Evolutionary conservation across 2,797 vertebrate species (phyloP), one percentile per base, ranked within the genome.

Genomic region (Heliangelus exortis): DNA sequence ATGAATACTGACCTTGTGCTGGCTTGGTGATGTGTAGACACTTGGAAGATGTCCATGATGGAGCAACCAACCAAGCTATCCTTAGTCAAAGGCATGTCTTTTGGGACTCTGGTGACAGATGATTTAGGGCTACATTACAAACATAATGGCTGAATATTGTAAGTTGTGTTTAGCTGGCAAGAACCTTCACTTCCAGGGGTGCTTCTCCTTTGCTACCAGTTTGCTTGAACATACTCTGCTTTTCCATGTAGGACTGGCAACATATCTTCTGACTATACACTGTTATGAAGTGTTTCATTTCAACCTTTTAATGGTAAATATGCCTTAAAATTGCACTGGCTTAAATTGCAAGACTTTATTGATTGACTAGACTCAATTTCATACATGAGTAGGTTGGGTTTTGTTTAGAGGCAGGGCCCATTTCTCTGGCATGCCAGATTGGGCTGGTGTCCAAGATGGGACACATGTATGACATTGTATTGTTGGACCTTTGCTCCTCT

Each of bases 281-380:
- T 47, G 34, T 47, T 79, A 66, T 2, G 26, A 91, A n/a, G n/a
- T 69, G 29, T 87, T 93, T 73, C 14, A 80, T 93, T 89, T 94
- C 57, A 88, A 34, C 34, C 48, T 80, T 59, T 90, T 45, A 81
- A 80, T 31, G 15, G 65, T 75, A 88, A 92, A 59, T 71, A 67
- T n/a, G 34, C 61, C 76, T 92, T 81, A 74, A 92, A 91, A 86
- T 86, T 67, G 12, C 36, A 84, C 61, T 1, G 7, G 45, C 62
- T 84, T 84, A 57, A 48, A 92, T 92, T 86, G 67, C 57, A 71
- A 77, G 43, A 36, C 33, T 63, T 66, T 41, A 72, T 54, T 83
- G 72, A 68, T 82, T 92, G 82, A 45, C 76, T 61, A 74, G 57
- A 71, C 78, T 84, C 66, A 48, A 74, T 96, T 87, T 88, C 65